Evolutionary conservation across 2,888 invertebrate genomes (phyloP), one percentile per base, ranked within the genome.

Genomic region (Podotricha telesiphe): DNA sequence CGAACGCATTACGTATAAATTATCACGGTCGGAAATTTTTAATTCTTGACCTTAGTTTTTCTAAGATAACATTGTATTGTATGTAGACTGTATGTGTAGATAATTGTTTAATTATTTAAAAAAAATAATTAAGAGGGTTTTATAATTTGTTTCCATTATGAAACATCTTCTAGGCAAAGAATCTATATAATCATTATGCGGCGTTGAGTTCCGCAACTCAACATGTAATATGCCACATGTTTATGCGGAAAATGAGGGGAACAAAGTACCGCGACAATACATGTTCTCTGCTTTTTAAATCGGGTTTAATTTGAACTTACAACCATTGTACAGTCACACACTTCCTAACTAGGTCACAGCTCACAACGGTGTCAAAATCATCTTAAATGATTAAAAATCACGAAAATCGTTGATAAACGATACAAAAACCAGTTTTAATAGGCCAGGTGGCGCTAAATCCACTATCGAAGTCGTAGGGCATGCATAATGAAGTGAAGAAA

Each of bases 401-500:
- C 48, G 17, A 48, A 47, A 48, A 62, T 47, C 48, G 34, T 48
- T 62, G 28, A 17, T 34, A 62, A 19, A 15, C 34, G 2, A 48
- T 22, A 17, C 5, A 19, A 62, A 62, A 62, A 48, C 34, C 0
- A 48, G 37, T 48, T 7, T 17, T 64, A 63, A 72, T 72, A 72
- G 67, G 67, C 66, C 72, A 68, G 61, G 74, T 74, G 73, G 74
- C 74, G 73, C 72, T 72, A 69, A 47, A 22, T 28, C n/a, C 45
- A 15, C 64, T 45, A 22, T 50, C 51, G 17, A 42, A 40, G 56
- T 59, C 50, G 64, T 70, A 79, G 76, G 77, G 73, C 72, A 70
- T 69, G 69, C 68, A 65, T 72, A 76, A 70, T 78, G 69, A 82
- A 78, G 81, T 80, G 79, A 79, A 77, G 77, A 77, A 79, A 78